phyloP scores from a whole-genome alignment of 2,113 vertebrate species.

The Phaetusa simplex region DNA sequence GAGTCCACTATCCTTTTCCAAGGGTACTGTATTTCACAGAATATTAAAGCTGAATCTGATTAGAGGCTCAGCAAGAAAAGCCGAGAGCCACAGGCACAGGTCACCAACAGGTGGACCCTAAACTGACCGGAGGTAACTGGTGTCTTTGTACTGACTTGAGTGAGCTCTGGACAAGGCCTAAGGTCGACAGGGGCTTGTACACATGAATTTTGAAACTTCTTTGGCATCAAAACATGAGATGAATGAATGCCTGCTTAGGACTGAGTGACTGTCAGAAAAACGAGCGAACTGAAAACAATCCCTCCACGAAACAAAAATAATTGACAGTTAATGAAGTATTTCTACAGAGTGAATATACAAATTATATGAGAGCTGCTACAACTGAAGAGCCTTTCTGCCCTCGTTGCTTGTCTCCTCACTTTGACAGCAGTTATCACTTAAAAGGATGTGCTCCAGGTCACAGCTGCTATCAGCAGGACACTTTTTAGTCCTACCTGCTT shows the following conservation, averaged over 20 bases:
- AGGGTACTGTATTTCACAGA: not conserved
- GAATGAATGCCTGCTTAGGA: not conserved
- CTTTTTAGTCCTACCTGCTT: not conserved
- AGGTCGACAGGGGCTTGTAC: not conserved
- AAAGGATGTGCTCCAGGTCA: not conserved
- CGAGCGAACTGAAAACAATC: not conserved
- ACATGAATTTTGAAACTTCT: not conserved
- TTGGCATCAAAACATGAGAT: not conserved
- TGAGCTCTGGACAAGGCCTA: not conserved
- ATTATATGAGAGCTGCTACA: not conserved
- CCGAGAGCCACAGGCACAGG: not conserved
- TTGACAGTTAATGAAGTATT: not conserved
- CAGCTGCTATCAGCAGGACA: not conserved
- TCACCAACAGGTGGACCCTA: not conserved
- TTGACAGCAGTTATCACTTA: not conserved
- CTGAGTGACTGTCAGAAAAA: not conserved
- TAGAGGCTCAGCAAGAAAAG: not conserved
- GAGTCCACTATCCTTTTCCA: not conserved
- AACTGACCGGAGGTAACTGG: not conserved
- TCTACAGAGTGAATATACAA: not conserved
- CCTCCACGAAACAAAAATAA: not conserved
- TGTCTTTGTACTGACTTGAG: not conserved
- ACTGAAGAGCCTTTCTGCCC: not conserved
- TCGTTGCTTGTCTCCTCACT: not conserved
- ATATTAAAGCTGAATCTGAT: not conserved